These are phyloP conservation scores for Nipponacmea schrenckii DNA, from an alignment of 2,888 invertebrate genomes.

Conservation along the genomic window DNA sequence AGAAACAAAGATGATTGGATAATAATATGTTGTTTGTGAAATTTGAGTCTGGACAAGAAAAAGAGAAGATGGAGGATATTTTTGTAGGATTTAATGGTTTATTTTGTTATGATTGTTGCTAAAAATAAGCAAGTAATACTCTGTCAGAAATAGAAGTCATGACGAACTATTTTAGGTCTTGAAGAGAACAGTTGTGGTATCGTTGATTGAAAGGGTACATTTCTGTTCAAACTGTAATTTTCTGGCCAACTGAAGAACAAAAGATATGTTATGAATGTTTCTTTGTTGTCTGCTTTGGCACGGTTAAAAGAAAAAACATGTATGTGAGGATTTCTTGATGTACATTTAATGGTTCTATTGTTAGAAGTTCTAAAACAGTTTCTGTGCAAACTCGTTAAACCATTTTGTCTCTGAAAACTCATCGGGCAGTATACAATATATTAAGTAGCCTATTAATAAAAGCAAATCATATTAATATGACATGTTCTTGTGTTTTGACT, in stretches of 20 bases:
- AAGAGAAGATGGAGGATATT: background rate
- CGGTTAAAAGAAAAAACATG: background rate
- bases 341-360: background rate
- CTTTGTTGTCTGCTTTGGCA: constrained; percentile 1
- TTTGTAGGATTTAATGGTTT: too few relatives aligned
- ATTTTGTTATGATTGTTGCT: too few relatives aligned
- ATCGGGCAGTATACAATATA: too few relatives aligned
- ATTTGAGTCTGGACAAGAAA: background rate
- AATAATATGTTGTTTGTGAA: background rate
- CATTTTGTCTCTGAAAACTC: too few relatives aligned
- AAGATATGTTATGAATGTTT: background rate
- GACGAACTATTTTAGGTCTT: too few relatives aligned
- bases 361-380: too few relatives aligned
- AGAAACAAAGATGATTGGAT: constrained; percentile 1
- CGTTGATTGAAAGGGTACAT: constrained; percentile 2
- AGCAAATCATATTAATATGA: too few relatives aligned
- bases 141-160: too few relatives aligned
- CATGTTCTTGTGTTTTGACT: too few relatives aligned
- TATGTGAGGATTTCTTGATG: background rate
- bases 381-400: too few relatives aligned
- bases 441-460: too few relatives aligned
- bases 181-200: background rate
- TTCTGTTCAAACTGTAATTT: background rate
- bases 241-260: background rate
- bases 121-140: too few relatives aligned